Evolutionary conservation across 2,888 invertebrate genomes (phyloP), one percentile per base, ranked within the genome.

Genomic region (Tipula lateralis): DNA sequence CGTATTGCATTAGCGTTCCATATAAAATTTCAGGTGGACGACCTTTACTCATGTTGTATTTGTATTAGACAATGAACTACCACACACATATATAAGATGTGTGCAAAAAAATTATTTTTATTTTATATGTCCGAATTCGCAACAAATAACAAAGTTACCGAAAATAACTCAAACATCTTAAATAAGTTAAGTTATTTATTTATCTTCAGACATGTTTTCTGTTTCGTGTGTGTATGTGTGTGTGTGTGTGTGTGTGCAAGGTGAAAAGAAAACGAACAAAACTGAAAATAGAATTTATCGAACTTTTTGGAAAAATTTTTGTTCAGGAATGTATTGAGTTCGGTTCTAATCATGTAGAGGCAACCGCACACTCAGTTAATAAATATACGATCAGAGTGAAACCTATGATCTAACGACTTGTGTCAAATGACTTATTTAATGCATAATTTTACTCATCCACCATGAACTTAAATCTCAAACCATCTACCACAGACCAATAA

Each of bases 1-100:
- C 39, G 39, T 44, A 44, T 44, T 44, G 44, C 44, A 44, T 44
- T 66, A 66, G 24, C 66, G 66, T 66, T 66, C 66, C 24, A 66
- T 66, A 66, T 66, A 66, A 66, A 24, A 66, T 66, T 66, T 66
- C 66, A 66, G 66, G 66, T 66, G 66, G 66, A 66, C 24, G 66
- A 66, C 66, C 66, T 66, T 19, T 24, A 44, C n/a, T n/a, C 16
- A 44, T 44, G 44, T 32, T 2, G 36, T 36, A 44, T 44, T 13
- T 44, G 44, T 44, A 44, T 44, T 44, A 44, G 44, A 44, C n/a
- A 44, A 44, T 44, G 16, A 44, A 44, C 44, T 36, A 36, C 32
- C 12, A 9, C 12, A 12, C 16, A 44, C 44, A 16, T 44, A 44
- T 44, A 44, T 44, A n/a, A 44, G 13, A n/a, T 66, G 44, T 50